These are phyloP conservation scores for Rhamnusium bicolor DNA, from an alignment of 2,888 invertebrate genomes.

Conservation along the genomic window DNA sequence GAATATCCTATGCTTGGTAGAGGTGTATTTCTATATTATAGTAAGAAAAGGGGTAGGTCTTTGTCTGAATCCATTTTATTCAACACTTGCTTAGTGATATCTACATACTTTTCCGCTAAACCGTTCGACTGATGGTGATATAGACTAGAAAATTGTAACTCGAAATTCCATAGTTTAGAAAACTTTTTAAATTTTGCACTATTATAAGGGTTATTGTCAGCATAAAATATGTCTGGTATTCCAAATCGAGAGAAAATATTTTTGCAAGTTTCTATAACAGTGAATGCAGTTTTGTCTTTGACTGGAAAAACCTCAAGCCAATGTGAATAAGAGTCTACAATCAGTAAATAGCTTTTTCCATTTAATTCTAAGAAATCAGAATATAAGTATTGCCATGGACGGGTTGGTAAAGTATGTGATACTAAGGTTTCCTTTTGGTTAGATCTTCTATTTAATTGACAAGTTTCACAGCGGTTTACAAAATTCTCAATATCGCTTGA, in stretches of 20 bases:
- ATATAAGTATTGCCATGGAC: slow-evolving; percentile 23
- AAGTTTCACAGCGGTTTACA: slow-evolving; percentile 31
- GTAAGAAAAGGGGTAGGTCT: not conserved
- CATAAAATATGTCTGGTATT: slow-evolving; percentile 29
- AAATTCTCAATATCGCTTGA: slow-evolving; percentile 42
- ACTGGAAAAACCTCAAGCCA: slow-evolving; percentile 26
- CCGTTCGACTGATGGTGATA: slow-evolving; percentile 39
- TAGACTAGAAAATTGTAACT: slow-evolving; percentile 33
- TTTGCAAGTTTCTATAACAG: slow-evolving; percentile 24
- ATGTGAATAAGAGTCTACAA: slow-evolving; percentile 29
- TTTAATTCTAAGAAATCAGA: slow-evolving; percentile 28
- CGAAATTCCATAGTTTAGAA: slow-evolving; percentile 37
- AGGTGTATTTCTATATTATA: slow-evolving; percentile 31
- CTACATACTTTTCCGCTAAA: slow-evolving; percentile 22
- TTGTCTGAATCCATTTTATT: slow-evolving; percentile 2
- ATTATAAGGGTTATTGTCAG: slow-evolving; percentile 36
- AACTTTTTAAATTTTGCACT: slow-evolving; percentile 29
- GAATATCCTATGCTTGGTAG: slow-evolving; percentile 7
- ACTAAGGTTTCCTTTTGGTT: slow-evolving; percentile 27
- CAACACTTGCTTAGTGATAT: slow-evolving; percentile 10
- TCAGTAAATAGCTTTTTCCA: slow-evolving; percentile 16
- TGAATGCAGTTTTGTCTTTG: slow-evolving; percentile 20
- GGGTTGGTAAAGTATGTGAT: slow-evolving; percentile 10
- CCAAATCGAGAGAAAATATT: slow-evolving; percentile 34
- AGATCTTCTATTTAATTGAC: not conserved